Conservation (phyloP, 2,888 invertebrate genomes). For the Brachypterus glaber region DNA sequence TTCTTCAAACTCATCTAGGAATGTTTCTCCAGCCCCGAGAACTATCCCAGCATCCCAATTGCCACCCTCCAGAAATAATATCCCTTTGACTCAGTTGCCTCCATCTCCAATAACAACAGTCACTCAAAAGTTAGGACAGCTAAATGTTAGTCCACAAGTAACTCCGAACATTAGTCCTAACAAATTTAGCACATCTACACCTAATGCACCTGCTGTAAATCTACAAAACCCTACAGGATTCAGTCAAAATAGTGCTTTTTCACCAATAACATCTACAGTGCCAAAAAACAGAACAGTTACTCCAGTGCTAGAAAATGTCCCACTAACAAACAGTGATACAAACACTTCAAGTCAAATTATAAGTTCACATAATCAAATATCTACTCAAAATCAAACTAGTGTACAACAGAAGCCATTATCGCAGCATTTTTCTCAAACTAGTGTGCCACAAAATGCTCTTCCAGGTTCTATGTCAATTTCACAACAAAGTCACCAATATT, state of each 20-base stretch:
- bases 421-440: too few relatives aligned
- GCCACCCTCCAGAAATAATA: constrained; percentile 25
- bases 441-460: too few relatives aligned
- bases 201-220: constrained; percentile 21
- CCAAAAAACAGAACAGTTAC: background rate
- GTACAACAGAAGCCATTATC: too few relatives aligned
- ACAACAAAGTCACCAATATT: too few relatives aligned
- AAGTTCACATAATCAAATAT: too few relatives aligned
- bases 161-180: constrained; percentile 19
- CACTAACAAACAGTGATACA: constrained; percentile 2
- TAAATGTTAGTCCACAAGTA: constrained; percentile 23
- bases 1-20: constrained; percentile 36
- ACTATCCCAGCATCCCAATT: constrained; percentile 30
- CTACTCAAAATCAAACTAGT: too few relatives aligned
- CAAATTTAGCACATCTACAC: constrained; percentile 32
- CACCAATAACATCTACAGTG: constrained; percentile 14
- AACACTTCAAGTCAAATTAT: background rate
- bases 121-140: constrained; percentile 26
- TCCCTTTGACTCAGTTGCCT: constrained; percentile 34
- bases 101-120: constrained; percentile 19
- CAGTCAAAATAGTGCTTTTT: constrained; percentile 17
- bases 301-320: constrained; percentile 7
- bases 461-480: too few relatives aligned
- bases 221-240: constrained; percentile 16
- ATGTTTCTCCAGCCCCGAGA: constrained; percentile 34